Percentiles rank a stretch among this genome's conserved stretches.
phyloP scores from a whole-genome alignment of 2,113 vertebrate species.

The Rhinopomastus cyanomelas region DNA sequence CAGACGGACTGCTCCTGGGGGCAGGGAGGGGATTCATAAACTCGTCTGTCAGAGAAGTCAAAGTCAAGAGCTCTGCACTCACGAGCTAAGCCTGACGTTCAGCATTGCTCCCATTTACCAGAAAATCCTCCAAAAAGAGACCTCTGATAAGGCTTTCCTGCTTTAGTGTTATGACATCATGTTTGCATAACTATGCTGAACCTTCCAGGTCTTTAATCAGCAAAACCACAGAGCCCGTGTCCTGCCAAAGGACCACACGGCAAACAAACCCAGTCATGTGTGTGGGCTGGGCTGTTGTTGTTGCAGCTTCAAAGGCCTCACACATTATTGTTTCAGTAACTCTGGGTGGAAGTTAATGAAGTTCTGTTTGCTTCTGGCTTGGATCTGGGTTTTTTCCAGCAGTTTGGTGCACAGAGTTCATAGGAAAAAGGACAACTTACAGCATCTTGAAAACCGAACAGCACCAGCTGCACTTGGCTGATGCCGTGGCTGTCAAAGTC shows the following conservation, averaged over 20 bases:
- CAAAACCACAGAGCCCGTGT: neutral
- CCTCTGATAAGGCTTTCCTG: neutral
- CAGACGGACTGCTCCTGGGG: neutral
- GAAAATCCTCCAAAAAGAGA: neutral
- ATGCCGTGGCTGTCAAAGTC: slow-evolving; percentile 97
- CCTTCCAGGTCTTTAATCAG: neutral
- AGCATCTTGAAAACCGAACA: slow-evolving; percentile 96
- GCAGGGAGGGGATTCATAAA: neutral
- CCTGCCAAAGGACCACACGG: neutral
- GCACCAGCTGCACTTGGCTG: slow-evolving; percentile 93
- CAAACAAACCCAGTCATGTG: neutral
- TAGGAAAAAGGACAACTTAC: slow-evolving; percentile 76
- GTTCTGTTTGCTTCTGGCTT: neutral
- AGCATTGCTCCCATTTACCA: neutral
- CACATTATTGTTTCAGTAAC: neutral
- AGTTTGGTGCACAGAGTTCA: neutral
- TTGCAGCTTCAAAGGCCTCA: neutral
- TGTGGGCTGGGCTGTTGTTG: neutral
- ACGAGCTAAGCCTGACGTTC: neutral
- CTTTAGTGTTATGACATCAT: neutral
- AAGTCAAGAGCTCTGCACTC: neutral
- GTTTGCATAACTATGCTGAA: neutral
- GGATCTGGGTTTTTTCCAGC: neutral
- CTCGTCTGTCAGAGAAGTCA: neutral
- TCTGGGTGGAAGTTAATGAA: neutral